Evolutionary conservation across 2,113 vertebrate genomes (phyloP).

Genomic region (Platycercus adscitus): DNA sequence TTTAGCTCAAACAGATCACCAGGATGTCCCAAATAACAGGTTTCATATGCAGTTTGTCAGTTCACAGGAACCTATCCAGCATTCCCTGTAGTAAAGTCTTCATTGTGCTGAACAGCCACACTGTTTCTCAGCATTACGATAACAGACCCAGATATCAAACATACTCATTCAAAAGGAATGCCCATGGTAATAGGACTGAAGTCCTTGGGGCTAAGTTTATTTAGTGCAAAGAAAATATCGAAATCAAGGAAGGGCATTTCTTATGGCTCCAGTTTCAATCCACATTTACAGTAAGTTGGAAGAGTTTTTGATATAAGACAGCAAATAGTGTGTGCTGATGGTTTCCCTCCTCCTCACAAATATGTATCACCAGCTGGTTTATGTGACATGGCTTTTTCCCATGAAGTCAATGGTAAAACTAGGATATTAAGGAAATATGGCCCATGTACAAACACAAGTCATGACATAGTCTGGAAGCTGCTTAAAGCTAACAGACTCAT

Average conservation of each 20-base stretch:
- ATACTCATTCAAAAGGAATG: constrained; percentile 31
- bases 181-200: constrained; percentile 1
- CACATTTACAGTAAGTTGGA: constrained; percentile 59
- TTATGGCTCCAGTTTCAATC: constrained; percentile 43
- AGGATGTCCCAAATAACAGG: neutral
- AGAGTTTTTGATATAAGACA: constrained; percentile 69
- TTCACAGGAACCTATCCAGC: constrained; percentile 1
- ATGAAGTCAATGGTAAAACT: constrained; percentile 19
- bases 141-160: constrained; percentile 20
- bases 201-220: neutral
- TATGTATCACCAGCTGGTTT: constrained; percentile 59
- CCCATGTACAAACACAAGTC: neutral
- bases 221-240: constrained; percentile 39
- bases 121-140: constrained; percentile 4
- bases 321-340: constrained; percentile 5
- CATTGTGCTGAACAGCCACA: neutral
- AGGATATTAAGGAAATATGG: constrained; percentile 39
- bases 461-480: neutral
- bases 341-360: constrained; percentile 40
- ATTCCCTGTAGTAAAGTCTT: neutral
- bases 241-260: constrained; percentile 31
- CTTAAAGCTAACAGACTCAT: neutral
- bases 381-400: constrained; percentile 27
- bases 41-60: neutral
- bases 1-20: neutral